Conservation (phyloP, 35 echinoderm and acorn worm species). For the Diadema setosum region DNA sequence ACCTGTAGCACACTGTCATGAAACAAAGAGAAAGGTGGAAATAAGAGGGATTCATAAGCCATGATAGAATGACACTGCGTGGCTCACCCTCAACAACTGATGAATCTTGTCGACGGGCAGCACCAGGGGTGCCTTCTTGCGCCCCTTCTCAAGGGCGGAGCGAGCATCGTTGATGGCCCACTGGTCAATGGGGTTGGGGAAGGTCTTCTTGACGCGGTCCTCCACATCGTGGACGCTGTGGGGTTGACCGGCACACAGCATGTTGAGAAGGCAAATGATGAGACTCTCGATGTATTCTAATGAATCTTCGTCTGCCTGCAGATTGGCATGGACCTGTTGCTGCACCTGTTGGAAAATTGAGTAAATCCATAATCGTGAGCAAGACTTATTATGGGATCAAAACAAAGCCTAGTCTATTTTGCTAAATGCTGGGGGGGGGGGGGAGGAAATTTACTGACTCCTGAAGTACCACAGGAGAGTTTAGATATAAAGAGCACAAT, state of each 20-base stretch:
- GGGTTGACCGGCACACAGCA: conserved; percentile 87
- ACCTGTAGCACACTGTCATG: too few species aligned
- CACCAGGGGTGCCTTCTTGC: conserved; percentile 86
- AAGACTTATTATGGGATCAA: too few species aligned
- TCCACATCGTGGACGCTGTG: conserved; percentile 93
- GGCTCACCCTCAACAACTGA: conserved; percentile 71
- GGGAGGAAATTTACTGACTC: too few species aligned
- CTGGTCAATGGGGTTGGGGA: conserved; percentile 95
- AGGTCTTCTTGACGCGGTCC: conserved; percentile 92
- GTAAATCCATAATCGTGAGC: too few species aligned
- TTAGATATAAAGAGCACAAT: too few species aligned
- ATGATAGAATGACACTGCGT: too few species aligned
- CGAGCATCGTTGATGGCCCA: conserved; percentile 97
- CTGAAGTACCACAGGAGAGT: too few species aligned
- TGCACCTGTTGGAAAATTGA: conserved; percentile 70
- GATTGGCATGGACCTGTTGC: conserved; percentile 77
- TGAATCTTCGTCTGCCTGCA: conserved; percentile 72
- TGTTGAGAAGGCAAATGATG: conserved; percentile 77
- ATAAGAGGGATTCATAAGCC: too few species aligned
- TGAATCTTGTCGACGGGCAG: conserved; percentile 96
- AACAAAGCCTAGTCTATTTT: too few species aligned
- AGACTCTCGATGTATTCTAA: conserved; percentile 90
- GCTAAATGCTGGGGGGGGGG: too few species aligned
- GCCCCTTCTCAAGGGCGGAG: conserved; percentile 83
- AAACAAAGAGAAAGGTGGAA: too few species aligned